Evolutionary conservation across 2,888 invertebrate genomes (phyloP).

Genomic region (Miltochrista miniata): DNA sequence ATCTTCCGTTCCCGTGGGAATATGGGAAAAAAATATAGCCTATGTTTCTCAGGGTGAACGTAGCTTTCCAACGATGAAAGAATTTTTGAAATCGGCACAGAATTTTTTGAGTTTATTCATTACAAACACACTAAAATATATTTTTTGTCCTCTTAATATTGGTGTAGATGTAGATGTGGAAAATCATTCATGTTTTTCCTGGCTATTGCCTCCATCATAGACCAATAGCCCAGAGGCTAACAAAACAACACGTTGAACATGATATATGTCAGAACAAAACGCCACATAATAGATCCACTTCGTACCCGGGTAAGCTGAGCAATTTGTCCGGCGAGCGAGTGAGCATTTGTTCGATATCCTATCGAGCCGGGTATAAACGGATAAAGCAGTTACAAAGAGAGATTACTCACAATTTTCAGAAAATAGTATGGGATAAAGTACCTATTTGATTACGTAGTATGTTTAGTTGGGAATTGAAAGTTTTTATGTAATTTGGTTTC

Average conservation of each 20-base stretch:
- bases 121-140: too few species aligned
- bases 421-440: constrained; percentile 19
- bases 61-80: too few species aligned
- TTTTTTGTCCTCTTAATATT: background rate
- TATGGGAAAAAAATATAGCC: too few species aligned
- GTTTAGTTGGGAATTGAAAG: constrained; percentile 1
- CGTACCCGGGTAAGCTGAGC: constrained; percentile 31
- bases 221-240: background rate
- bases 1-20: too few species aligned
- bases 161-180: background rate
- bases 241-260: constrained; percentile 13
- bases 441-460: constrained; percentile 28
- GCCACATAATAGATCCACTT: constrained; percentile 42
- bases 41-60: too few species aligned
- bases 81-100: too few species aligned
- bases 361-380: constrained; percentile 36
- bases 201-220: background rate
- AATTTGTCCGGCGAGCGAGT: constrained; percentile 38
- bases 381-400: constrained; percentile 37
- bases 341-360: constrained; percentile 44
- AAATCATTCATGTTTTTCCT: background rate
- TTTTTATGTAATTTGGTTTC: constrained; percentile 1
- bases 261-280: constrained; percentile 31
- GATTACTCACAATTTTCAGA: constrained; percentile 40
- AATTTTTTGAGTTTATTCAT: too few species aligned